Conservation (phyloP, 1,140 invertebrate species). For the Caerostris extrusa region DNA sequence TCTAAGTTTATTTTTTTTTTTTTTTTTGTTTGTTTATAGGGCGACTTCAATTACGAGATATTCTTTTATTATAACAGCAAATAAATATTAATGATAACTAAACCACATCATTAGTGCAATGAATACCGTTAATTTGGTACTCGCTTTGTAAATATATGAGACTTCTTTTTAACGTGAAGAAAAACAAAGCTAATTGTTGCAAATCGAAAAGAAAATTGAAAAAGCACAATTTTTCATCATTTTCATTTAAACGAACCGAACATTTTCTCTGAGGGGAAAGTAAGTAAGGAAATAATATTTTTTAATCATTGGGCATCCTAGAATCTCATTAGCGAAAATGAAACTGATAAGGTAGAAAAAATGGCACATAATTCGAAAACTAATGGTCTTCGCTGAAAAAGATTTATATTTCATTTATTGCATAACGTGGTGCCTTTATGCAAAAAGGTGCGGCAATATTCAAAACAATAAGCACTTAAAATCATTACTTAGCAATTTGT, state of each 20-base stretch:
- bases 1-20: too few species aligned
- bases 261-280: background rate
- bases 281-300: background rate
- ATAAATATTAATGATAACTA: too few species aligned
- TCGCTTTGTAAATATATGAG: too few species aligned
- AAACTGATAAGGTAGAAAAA: background rate
- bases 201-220: too few species aligned
- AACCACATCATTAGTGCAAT: too few species aligned
- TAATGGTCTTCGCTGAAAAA: background rate
- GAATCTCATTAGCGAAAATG: background rate
- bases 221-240: background rate
- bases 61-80: too few species aligned
- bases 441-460: background rate
- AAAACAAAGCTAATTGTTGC: too few species aligned
- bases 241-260: background rate
- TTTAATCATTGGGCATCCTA: background rate
- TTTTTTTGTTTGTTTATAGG: too few species aligned
- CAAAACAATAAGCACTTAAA: slow-evolving; percentile 41
- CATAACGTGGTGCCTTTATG: background rate
- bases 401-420: slow-evolving; percentile 32
- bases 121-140: too few species aligned
- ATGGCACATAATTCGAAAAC: background rate
- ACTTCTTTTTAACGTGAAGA: too few species aligned
- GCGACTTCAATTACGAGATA: too few species aligned
- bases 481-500: slow-evolving; percentile 38